phyloP scores from a whole-genome alignment of 2,888 invertebrate genomes.

The Nemotelus pantherinus region DNA sequence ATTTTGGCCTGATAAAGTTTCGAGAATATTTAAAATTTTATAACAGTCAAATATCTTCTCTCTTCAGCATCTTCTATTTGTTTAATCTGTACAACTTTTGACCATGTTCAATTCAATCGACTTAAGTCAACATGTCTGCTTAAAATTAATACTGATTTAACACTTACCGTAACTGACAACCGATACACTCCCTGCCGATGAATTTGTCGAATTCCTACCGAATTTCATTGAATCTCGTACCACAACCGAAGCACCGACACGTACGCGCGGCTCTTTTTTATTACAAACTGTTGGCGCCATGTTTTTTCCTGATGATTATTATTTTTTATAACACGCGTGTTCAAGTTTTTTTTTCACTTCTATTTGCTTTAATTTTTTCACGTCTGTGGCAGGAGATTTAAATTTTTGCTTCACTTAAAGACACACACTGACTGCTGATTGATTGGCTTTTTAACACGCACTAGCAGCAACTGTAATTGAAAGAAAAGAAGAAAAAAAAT shows the following conservation, averaged over 20 bases:
- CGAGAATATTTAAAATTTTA: no score
- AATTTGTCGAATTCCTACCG: conserved; percentile 50
- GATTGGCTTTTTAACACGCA: neutral
- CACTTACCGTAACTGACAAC: conserved; percentile 56
- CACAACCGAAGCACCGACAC: conserved; percentile 50
- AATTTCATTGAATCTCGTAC: conserved; percentile 43
- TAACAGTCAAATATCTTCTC: no score
- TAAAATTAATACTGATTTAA: neutral
- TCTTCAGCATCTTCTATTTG: no score
- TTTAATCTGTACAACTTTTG: no score
- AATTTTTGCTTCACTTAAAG: no score
- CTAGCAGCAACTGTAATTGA: conserved; percentile 17
- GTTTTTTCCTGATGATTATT: neutral
- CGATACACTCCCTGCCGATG: conserved; percentile 51
- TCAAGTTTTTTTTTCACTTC: neutral
- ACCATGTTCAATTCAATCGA: no score
- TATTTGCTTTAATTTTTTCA: neutral
- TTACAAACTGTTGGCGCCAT: conserved; percentile 64
- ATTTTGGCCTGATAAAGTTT: no score
- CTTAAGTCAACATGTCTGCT: neutral
- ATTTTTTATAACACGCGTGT: neutral
- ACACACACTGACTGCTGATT: no score
- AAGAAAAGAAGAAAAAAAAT: neutral
- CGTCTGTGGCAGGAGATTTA: no score
- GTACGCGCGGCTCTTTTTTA: conserved; percentile 59